Evolutionary conservation across 2,797 vertebrate genomes (phyloP).

Genomic region (Enteromius paludinosus): DNA sequence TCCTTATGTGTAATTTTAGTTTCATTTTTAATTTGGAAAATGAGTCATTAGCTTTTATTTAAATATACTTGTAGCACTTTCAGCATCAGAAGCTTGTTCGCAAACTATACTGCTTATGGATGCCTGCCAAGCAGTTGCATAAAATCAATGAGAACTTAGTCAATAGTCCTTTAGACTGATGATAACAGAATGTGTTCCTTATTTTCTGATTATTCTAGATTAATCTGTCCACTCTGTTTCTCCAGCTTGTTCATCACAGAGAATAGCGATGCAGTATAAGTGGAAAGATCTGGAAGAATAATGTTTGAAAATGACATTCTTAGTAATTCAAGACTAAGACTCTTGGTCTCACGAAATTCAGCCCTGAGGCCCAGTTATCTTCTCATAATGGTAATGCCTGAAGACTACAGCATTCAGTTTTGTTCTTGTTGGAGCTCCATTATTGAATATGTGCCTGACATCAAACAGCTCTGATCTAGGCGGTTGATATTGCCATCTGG

Average conservation of each 20-base stretch:
- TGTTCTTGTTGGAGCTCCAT: constrained; percentile 33
- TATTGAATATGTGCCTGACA: constrained; percentile 32
- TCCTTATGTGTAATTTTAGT: background rate
- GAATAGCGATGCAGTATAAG: constrained; percentile 1
- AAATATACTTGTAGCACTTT: constrained; percentile 25
- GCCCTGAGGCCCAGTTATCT: constrained; percentile 11
- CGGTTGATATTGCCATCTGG: constrained; percentile 40
- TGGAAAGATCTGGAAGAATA: constrained; percentile 39
- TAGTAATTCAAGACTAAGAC: constrained; percentile 14
- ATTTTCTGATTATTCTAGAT: constrained; percentile 48
- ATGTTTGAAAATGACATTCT: constrained; percentile 36
- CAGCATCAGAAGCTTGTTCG: background rate
- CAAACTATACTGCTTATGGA: constrained; percentile 34
- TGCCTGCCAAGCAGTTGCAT: constrained; percentile 49
- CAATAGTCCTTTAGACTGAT: constrained; percentile 52
- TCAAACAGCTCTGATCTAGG: constrained; percentile 41
- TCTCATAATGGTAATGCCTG: constrained; percentile 28
- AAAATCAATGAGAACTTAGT: constrained; percentile 49
- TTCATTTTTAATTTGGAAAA: background rate
- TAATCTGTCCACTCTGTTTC: constrained; percentile 32
- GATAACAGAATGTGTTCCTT: constrained; percentile 48
- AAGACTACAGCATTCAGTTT: constrained; percentile 38
- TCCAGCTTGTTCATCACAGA: background rate
- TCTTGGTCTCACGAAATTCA: constrained; percentile 11
- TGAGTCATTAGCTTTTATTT: constrained; percentile 20